Evolutionary conservation across 2,113 vertebrate species (phyloP), one percentile per base, ranked within the genome.

Genomic region (Paraplagusia blochii): DNA sequence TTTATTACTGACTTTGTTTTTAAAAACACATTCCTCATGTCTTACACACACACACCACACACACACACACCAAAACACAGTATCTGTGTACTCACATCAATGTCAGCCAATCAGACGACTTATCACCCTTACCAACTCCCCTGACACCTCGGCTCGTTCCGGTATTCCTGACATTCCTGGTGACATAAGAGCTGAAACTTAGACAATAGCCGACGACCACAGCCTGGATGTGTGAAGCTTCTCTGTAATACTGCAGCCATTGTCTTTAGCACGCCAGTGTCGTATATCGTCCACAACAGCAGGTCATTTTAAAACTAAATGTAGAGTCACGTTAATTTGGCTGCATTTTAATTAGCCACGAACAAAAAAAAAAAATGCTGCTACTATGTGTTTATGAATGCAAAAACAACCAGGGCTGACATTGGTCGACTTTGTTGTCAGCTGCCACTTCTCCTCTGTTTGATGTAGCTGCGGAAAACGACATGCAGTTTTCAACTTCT

Each of bases 301-400:
- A 68, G 79, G 79, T 79, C 74, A 67, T 79, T 77, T 64, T 51
- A 14, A 62, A 35, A 60, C 80, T 80, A 74, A 79, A 85, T 69
- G 68, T 63, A 36, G 74, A 69, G 19, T 53, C 18, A 1, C 61
- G 75, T 80, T 78, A 79, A 74, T 83, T 61, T 62, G 69, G 40
- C 52, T 50, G 61, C 71, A 70, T 83, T 82, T 77, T 78, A 79
- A 86, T 86, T 79, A 80, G 72, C 63, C 7, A 14, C 46, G 55
- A 10, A n/a, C n/a, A n/a, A n/a, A n/a, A n/a, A n/a, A n/a, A n/a
- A 79, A 85, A 86, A 77, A 61, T 82, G 81, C 85, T 85, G 72
- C 57, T 80, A 68, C 77, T 29, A 6, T 29, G 22, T 29, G 22
- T 29, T 29, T 29, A 29, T 29, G 22, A 2, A 29, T 29, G 22